Percentiles rank a stretch among this genome's conserved stretches.
Evolutionary conservation across 1,140 invertebrate genomes (phyloP).

Genomic region (Belonocnema kinseyi): DNA sequence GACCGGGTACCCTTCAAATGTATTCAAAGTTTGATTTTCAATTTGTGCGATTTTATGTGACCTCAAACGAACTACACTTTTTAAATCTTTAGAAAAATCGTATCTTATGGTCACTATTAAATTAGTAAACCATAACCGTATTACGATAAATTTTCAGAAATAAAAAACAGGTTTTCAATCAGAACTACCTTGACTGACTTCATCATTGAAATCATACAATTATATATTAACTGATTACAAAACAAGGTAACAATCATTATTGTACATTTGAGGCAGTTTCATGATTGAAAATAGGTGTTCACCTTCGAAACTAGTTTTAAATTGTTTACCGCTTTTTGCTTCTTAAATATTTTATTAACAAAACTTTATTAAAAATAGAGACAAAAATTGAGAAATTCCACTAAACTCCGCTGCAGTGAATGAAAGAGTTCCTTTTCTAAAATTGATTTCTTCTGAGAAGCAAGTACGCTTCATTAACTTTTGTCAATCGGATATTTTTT

Average conservation of each 20-base stretch:
- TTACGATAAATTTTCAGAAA: too few species aligned
- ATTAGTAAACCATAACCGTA: too few species aligned
- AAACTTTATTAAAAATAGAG: constrained; percentile 1
- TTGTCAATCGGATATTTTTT: constrained; percentile 73
- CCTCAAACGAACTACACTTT: too few species aligned
- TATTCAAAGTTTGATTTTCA: too few species aligned
- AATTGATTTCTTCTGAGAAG: neutral
- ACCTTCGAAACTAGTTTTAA: too few species aligned
- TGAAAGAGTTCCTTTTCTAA: constrained; percentile 3
- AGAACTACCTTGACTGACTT: neutral
- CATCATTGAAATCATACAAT: neutral
- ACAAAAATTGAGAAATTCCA: neutral
- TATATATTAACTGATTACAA: neutral
- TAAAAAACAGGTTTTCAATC: neutral
- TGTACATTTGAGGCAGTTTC: neutral
- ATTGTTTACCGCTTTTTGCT: neutral
- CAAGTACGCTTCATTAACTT: constrained; percentile 58
- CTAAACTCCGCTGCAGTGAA: neutral
- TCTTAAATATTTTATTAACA: neutral
- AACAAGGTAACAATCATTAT: constrained; percentile 10
- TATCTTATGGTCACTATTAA: too few species aligned
- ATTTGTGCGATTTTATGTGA: too few species aligned
- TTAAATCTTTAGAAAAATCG: too few species aligned
- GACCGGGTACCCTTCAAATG: too few species aligned
- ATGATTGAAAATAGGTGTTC: neutral